These are phyloP conservation scores for Nemotelus pantherinus DNA, from an alignment of 2,888 invertebrate species.

Conservation along the genomic window DNA sequence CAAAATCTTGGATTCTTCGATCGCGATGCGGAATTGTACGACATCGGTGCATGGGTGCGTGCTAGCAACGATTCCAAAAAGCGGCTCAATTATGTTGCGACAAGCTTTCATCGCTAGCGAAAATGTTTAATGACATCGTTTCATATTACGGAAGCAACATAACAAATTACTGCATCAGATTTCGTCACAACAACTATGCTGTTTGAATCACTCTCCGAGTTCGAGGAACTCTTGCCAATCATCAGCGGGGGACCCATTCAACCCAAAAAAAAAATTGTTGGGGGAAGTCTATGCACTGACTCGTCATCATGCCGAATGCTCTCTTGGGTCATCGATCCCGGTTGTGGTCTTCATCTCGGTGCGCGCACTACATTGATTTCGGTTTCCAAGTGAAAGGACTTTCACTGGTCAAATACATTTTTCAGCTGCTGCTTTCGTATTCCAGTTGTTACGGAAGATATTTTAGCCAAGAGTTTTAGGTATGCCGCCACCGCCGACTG, in stretches of 20 bases:
- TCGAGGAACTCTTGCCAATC: slow-evolving; percentile 4
- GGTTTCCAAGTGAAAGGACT: slow-evolving; percentile 22
- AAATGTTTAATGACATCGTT: background rate
- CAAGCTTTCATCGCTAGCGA: background rate
- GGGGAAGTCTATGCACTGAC: background rate
- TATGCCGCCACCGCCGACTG: no score
- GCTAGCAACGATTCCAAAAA: no score
- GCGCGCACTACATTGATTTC: slow-evolving; percentile 1
- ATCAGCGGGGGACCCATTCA: background rate
- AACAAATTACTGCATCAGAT: background rate
- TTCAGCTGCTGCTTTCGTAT: background rate
- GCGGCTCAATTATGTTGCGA: background rate
- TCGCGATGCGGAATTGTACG: background rate
- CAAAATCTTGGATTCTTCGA: background rate
- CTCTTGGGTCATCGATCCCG: slow-evolving; percentile 14
- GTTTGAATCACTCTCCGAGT: background rate
- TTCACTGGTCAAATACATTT: slow-evolving; percentile 8
- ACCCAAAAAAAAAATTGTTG: background rate
- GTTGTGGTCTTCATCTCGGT: slow-evolving; percentile 1
- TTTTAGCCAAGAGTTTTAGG: no score
- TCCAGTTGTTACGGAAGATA: no score
- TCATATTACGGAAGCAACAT: background rate
- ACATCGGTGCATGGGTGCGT: background rate
- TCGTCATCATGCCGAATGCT: no score
- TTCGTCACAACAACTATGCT: background rate